Percentiles rank a stretch among this genome's conserved stretches.
phyloP scores from a whole-genome alignment of 2,113 vertebrate species.

The Rhabdomys dilectus region DNA sequence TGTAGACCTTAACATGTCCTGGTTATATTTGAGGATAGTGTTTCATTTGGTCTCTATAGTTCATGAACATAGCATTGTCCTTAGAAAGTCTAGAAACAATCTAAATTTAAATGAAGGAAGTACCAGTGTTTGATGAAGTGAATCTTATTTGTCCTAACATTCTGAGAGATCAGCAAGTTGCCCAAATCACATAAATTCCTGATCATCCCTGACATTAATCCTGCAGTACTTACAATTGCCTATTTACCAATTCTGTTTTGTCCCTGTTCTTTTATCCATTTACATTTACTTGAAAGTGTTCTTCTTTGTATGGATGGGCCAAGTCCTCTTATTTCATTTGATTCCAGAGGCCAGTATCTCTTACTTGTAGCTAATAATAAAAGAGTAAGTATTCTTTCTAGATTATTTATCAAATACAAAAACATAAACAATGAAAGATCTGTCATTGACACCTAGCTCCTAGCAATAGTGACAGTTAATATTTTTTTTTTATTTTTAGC shows the following conservation, averaged over 20 bases:
- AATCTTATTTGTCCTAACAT: neutral
- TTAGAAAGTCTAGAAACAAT: neutral
- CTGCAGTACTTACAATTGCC: no score
- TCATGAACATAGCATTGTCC: neutral
- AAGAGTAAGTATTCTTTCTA: neutral
- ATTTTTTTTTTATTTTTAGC: neutral
- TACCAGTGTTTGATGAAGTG: neutral
- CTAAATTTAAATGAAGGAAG: neutral
- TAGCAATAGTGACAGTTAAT: neutral
- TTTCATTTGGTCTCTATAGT: neutral
- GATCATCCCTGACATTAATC: neutral
- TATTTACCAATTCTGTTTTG: neutral
- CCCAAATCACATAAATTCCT: neutral
- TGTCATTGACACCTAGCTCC: neutral
- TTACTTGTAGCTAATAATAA: neutral
- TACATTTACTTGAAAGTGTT: neutral
- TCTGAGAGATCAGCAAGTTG: neutral
- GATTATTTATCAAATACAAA: neutral
- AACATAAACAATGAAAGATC: neutral
- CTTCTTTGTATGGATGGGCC: neutral
- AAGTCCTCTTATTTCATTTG: neutral
- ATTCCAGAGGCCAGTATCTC: neutral
- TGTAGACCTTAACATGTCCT: neutral
- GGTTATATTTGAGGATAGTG: neutral
- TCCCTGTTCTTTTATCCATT: neutral